phyloP scores from a whole-genome alignment of 2,888 invertebrate species.

The Aspidapion aeneum region DNA sequence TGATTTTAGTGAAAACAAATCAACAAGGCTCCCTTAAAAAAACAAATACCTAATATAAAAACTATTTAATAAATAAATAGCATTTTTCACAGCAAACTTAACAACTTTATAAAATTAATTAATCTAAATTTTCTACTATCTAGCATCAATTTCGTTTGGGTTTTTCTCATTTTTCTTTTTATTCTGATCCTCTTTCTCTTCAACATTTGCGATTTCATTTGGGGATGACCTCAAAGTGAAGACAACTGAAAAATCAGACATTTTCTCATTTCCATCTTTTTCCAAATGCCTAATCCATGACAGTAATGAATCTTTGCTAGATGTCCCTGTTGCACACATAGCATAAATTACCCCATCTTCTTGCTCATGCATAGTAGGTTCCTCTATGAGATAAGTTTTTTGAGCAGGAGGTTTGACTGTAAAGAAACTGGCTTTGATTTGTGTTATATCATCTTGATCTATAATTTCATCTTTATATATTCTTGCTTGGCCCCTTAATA shows the following conservation, averaged over 20 bases:
- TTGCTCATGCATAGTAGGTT: conserved; percentile 83
- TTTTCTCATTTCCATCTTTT: conserved; percentile 65
- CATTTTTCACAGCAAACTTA: no score
- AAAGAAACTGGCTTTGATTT: conserved; percentile 58
- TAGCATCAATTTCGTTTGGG: background rate
- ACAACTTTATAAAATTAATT: no score
- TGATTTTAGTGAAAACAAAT: no score
- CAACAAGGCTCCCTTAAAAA: no score
- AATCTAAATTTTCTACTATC: background rate
- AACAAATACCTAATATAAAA: no score
- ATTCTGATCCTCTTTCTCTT: conserved; percentile 6
- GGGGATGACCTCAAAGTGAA: conserved; percentile 73
- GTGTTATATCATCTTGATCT: conserved; percentile 72
- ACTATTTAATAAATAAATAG: no score
- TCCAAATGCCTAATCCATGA: conserved; percentile 87
- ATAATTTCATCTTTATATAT: conserved; percentile 47
- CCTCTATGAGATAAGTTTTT: conserved; percentile 42
- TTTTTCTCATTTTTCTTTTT: conserved; percentile 2
- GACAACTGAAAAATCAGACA: conserved; percentile 76
- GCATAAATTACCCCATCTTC: conserved; percentile 86
- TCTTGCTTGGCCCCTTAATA: conserved; percentile 69
- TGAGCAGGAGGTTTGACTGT: conserved; percentile 48
- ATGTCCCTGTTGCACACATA: conserved; percentile 88
- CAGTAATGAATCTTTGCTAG: conserved; percentile 85
- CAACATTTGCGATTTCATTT: conserved; percentile 40